Evolutionary conservation across 2,888 invertebrate genomes (phyloP).

Genomic region (Ariolimax columbianus): DNA sequence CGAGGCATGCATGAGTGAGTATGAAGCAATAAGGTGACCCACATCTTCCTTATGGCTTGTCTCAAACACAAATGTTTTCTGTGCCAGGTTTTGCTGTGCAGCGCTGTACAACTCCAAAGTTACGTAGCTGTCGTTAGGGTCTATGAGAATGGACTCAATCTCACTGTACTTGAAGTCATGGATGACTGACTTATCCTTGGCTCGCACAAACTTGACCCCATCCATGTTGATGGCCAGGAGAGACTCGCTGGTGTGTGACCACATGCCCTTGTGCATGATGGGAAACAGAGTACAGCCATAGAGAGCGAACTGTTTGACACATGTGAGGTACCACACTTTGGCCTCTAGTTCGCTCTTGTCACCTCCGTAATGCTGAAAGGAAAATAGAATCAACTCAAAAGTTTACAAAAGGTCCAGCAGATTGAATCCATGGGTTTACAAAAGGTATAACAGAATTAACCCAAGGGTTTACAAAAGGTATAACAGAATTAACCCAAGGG

Average conservation of each 20-base stretch:
- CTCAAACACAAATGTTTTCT: slow-evolving; percentile 88
- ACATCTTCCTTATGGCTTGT: slow-evolving; percentile 93
- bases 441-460: too few relatives aligned
- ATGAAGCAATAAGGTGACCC: slow-evolving; percentile 93
- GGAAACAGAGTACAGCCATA: slow-evolving; percentile 92
- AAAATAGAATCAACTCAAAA: too few relatives aligned
- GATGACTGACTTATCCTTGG: slow-evolving; percentile 93
- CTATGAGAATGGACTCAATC: slow-evolving; percentile 92
- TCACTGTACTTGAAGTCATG: slow-evolving; percentile 94
- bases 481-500: too few relatives aligned
- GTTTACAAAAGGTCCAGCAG: too few relatives aligned
- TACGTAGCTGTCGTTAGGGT: slow-evolving; percentile 94
- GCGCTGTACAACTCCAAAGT: slow-evolving; percentile 91
- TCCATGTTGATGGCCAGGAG: slow-evolving; percentile 93
- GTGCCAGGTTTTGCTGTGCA: slow-evolving; percentile 63
- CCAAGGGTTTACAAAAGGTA: too few relatives aligned
- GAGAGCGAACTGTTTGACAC: slow-evolving; percentile 97
- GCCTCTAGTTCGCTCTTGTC: slow-evolving; percentile 93
- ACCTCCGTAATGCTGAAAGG: slow-evolving; percentile 85
- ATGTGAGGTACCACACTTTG: slow-evolving; percentile 94
- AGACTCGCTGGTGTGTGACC: slow-evolving; percentile 87
- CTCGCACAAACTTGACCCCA: slow-evolving; percentile 92
- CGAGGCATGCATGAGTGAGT: slow-evolving; percentile 89
- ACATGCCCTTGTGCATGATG: slow-evolving; percentile 94
- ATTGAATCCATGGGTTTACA: too few relatives aligned